These are phyloP conservation scores for Drosophila prosaltans DNA, from an alignment of 1,140 invertebrate genomes.

Conservation along the genomic window DNA sequence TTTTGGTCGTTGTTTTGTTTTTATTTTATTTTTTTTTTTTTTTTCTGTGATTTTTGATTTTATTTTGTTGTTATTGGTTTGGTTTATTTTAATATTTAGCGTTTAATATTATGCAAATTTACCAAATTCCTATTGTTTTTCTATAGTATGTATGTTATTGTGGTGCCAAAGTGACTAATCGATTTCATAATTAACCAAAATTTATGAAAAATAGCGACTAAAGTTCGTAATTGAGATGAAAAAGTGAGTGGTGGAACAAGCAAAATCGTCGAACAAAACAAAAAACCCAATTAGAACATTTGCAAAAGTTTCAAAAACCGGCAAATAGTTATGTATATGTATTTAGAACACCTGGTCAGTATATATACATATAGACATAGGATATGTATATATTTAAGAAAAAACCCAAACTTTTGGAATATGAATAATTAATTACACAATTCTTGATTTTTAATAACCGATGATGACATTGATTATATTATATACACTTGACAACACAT, in stretches of 20 bases:
- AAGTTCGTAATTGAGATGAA: conserved; percentile 16
- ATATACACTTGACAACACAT: too few species aligned
- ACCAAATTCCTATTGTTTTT: conserved; percentile 1
- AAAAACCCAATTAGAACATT: not conserved
- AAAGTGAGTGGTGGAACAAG: not conserved
- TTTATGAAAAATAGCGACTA: conserved; percentile 29
- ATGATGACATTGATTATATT: too few species aligned
- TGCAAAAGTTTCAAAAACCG: not conserved
- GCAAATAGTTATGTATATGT: too few species aligned
- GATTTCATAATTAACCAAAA: conserved; percentile 22
- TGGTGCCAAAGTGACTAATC: conserved; percentile 43
- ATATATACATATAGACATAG: too few species aligned
- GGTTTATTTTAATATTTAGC: conserved; percentile 52
- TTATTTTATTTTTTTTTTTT: conserved; percentile 27
- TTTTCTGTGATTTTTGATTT: conserved; percentile 21
- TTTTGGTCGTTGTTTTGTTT: conserved; percentile 63
- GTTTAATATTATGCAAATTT: conserved; percentile 56
- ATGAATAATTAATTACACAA: too few species aligned
- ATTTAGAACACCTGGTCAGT: too few species aligned
- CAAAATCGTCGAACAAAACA: too few species aligned
- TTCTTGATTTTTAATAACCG: too few species aligned
- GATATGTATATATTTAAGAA: too few species aligned
- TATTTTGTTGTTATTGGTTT: conserved; percentile 11
- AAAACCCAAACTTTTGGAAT: too few species aligned
- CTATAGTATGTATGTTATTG: conserved; percentile 4